Percentiles rank a stretch among this genome's conserved stretches.
Evolutionary conservation across 1,140 invertebrate genomes (phyloP).

Genomic region (Microvelia longipes): DNA sequence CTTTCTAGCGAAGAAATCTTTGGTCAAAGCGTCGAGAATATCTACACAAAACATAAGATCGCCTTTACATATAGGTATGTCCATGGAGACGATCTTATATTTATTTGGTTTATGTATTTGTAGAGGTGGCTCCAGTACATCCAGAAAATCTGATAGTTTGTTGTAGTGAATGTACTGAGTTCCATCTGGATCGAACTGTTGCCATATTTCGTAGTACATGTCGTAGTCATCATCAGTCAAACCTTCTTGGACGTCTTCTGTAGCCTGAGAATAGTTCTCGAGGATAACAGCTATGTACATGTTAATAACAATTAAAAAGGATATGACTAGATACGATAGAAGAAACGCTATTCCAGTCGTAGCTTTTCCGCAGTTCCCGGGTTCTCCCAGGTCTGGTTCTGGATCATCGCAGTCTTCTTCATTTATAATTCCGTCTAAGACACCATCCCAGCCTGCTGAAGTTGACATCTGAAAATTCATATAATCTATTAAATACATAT

Average conservation of each 20-base stretch:
- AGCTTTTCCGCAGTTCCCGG: slow-evolving; percentile 81
- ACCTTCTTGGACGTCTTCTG: slow-evolving; percentile 95
- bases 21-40: slow-evolving; percentile 87
- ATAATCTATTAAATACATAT: too few species aligned
- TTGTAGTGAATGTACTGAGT: slow-evolving; percentile 92
- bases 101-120: slow-evolving; percentile 97
- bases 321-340: slow-evolving; percentile 90
- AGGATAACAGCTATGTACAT: slow-evolving; percentile 99
- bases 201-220: slow-evolving; percentile 99
- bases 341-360: slow-evolving; percentile 88
- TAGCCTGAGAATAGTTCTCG: slow-evolving; percentile 95
- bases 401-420: slow-evolving; percentile 79
- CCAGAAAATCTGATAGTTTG: slow-evolving; percentile 83
- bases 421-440: slow-evolving; percentile 89
- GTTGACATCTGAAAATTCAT: slow-evolving; percentile 85
- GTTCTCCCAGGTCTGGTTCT: slow-evolving; percentile 68
- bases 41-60: slow-evolving; percentile 95
- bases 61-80: slow-evolving; percentile 93
- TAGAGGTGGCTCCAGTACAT: slow-evolving; percentile 81
- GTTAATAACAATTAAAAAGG: slow-evolving; percentile 96
- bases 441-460: slow-evolving; percentile 92
- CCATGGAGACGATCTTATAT: slow-evolving; percentile 96
- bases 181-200: slow-evolving; percentile 92
- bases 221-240: slow-evolving; percentile 97
- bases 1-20: slow-evolving; percentile 92